These are phyloP conservation scores for Bradypodion ventrale DNA, from an alignment of 2,797 vertebrate genomes.

Conservation along the genomic window DNA sequence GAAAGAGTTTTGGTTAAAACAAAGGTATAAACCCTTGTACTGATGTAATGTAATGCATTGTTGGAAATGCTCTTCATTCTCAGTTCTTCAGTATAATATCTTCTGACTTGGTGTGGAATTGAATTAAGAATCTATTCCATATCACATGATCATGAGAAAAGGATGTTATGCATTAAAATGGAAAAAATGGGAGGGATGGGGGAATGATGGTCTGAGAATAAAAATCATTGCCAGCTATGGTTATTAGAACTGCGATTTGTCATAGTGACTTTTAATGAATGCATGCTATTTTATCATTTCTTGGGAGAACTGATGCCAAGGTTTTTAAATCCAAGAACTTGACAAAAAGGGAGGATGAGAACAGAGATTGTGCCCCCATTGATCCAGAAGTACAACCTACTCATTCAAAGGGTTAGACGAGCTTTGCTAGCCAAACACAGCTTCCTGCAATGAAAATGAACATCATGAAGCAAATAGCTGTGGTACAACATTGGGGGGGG, in stretches of 20 bases:
- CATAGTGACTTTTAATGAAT: background rate
- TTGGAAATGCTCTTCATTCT: background rate
- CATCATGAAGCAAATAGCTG: background rate
- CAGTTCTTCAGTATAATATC: background rate
- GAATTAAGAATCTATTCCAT: background rate
- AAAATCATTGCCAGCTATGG: conserved; percentile 2
- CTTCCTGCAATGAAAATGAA: conserved; percentile 2
- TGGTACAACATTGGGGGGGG: background rate
- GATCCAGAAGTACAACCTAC: background rate
- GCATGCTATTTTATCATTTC: background rate
- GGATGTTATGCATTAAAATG: background rate
- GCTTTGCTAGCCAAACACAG: background rate
- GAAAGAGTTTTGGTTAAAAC: background rate
- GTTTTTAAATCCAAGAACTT: background rate
- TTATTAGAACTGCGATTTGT: conserved; percentile 18
- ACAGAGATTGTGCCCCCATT: background rate
- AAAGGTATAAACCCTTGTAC: background rate
- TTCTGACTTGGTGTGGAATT: background rate
- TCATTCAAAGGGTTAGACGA: background rate
- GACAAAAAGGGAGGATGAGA: background rate
- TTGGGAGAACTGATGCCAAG: background rate
- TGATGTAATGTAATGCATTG: background rate
- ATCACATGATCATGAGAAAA: background rate
- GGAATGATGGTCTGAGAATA: background rate
- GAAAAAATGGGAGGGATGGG: background rate